Evolutionary conservation across 2,113 vertebrate species (phyloP).

Genomic region (Platichthys flesus): DNA sequence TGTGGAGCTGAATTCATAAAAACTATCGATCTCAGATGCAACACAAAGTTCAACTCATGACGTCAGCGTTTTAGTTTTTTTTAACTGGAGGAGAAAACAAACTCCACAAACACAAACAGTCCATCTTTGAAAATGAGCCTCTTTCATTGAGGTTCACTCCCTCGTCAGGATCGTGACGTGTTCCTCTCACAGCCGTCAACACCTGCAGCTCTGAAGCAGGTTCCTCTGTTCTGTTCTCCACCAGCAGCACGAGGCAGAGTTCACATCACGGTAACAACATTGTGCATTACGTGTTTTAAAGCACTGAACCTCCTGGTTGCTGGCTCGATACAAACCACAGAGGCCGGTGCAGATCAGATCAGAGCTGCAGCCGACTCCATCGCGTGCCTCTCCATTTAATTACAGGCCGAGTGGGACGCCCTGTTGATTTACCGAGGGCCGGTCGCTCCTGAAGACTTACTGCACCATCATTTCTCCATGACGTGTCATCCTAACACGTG

Average conservation of each 20-base stretch:
- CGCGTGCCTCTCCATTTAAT: conserved; percentile 24
- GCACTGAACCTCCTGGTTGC: too few relatives aligned
- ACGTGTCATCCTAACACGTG: conserved; percentile 27
- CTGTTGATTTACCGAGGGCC: conserved; percentile 43
- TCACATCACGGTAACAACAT: background rate
- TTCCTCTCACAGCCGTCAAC: too few relatives aligned
- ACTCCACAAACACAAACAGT: background rate
- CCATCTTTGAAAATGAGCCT: background rate
- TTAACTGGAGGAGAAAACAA: background rate
- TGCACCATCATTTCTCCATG: conserved; percentile 19
- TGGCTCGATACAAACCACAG: too few relatives aligned
- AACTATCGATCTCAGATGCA: background rate
- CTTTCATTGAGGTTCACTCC: too few relatives aligned
- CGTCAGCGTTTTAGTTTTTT: background rate
- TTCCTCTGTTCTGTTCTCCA: too few relatives aligned
- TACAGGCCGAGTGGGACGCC: conserved; percentile 18
- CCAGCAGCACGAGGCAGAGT: too few relatives aligned
- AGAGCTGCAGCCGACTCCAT: background rate
- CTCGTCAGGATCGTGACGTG: too few relatives aligned
- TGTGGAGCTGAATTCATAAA: background rate
- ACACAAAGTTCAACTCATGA: background rate
- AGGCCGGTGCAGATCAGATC: too few relatives aligned
- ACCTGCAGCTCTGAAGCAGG: too few relatives aligned
- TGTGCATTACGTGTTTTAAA: too few relatives aligned
- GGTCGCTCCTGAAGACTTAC: conserved; percentile 20